Percentiles rank a stretch among this genome's conserved stretches.
phyloP scores from a whole-genome alignment of 2,888 invertebrate species.

The Drosophila putrida region DNA sequence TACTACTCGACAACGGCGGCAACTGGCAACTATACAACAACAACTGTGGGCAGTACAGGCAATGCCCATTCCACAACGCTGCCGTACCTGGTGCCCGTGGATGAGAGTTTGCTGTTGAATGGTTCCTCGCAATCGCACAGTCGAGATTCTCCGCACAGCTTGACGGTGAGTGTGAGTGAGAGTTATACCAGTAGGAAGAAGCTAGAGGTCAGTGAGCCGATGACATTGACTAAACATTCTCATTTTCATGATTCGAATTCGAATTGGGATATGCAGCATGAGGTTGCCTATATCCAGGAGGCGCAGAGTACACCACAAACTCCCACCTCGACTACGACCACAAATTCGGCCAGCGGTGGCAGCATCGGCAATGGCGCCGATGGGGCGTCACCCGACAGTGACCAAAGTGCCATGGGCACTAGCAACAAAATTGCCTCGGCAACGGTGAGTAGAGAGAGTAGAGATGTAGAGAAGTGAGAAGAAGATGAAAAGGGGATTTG shows the following conservation, averaged over 20 bases:
- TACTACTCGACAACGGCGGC: slow-evolving; percentile 88
- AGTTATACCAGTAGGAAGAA: slow-evolving; percentile 27
- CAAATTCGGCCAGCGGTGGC: slow-evolving; percentile 88
- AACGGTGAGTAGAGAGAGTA: slow-evolving; percentile 92
- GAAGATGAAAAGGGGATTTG: background rate
- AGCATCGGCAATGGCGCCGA: slow-evolving; percentile 76
- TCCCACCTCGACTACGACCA: slow-evolving; percentile 86
- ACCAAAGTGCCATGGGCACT: slow-evolving; percentile 79
- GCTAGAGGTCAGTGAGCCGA: slow-evolving; percentile 39
- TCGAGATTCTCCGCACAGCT: slow-evolving; percentile 89
- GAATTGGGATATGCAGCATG: slow-evolving; percentile 71
- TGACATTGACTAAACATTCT: slow-evolving; percentile 57
- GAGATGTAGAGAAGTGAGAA: too few relatives aligned
- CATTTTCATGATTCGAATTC: background rate
- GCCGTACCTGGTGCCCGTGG: slow-evolving; percentile 90
- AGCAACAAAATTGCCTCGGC: slow-evolving; percentile 92
- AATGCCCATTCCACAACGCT: slow-evolving; percentile 85
- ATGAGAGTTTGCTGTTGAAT: slow-evolving; percentile 88
- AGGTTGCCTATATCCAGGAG: slow-evolving; percentile 85
- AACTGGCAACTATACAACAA: slow-evolving; percentile 86
- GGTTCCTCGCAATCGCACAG: slow-evolving; percentile 86
- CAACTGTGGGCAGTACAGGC: slow-evolving; percentile 79
- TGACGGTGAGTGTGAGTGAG: slow-evolving; percentile 87
- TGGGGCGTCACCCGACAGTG: slow-evolving; percentile 81
- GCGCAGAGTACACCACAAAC: slow-evolving; percentile 84